Evolutionary conservation across 1,140 invertebrate genomes (phyloP).

Genomic region (Dendrolimus punctatus): DNA sequence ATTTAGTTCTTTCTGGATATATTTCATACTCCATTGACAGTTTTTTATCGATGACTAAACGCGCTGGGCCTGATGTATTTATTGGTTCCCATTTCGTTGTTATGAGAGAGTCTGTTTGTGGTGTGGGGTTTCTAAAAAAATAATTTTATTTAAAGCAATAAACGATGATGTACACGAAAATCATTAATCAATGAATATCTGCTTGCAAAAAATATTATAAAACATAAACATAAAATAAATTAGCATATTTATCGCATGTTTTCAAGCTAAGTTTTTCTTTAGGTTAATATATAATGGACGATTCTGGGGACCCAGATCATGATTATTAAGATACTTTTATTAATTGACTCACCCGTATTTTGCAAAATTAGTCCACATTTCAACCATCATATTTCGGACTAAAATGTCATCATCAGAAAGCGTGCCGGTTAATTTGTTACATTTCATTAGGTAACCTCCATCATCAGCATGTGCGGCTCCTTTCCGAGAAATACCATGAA

Average conservation of each 20-base stretch:
- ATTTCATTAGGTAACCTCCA: constrained; percentile 46
- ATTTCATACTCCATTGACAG: constrained; percentile 39
- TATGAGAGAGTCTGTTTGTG: constrained; percentile 28
- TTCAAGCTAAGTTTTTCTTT: too few species aligned
- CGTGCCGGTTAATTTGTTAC: constrained; percentile 19
- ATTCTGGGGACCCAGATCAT: too few species aligned
- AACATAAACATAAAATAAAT: too few species aligned
- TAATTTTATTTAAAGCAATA: neutral
- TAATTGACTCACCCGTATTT: constrained; percentile 55
- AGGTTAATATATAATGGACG: too few species aligned
- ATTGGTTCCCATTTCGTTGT: constrained; percentile 50
- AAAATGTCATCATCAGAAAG: constrained; percentile 39
- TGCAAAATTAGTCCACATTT: constrained; percentile 71
- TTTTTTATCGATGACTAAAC: constrained; percentile 40
- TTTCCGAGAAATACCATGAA: constrained; percentile 29
- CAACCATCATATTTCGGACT: constrained; percentile 46
- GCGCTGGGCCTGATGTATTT: constrained; percentile 22
- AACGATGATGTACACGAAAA: too few species aligned
- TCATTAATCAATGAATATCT: too few species aligned
- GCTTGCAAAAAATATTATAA: too few species aligned
- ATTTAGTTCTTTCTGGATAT: constrained; percentile 33
- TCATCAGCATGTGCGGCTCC: constrained; percentile 63
- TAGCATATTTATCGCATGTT: too few species aligned
- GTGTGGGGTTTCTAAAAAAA: constrained; percentile 51
- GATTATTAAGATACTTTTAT: constrained; percentile 1